Conservation (phyloP, 2,888 invertebrate genomes). For the Tetanocera ferruginea region DNA sequence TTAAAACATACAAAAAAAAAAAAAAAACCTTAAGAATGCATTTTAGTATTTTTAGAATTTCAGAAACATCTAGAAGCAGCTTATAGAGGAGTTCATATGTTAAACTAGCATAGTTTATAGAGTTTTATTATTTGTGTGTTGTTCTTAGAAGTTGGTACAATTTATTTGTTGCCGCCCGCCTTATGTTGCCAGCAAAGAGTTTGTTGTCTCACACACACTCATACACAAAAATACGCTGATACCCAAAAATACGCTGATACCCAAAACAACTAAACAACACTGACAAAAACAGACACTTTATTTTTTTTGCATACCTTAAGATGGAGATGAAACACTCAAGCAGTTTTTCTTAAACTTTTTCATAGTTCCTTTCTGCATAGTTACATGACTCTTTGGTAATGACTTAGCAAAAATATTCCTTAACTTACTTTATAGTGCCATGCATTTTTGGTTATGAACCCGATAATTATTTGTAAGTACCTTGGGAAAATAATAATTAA, state of each 20-base stretch:
- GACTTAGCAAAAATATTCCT: no score
- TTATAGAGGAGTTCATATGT: not conserved
- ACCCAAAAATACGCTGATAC: not conserved
- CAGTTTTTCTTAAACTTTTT: no score
- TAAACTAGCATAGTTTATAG: slow-evolving; percentile 2
- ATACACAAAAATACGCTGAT: not conserved
- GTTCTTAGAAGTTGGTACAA: not conserved
- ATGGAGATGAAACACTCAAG: no score
- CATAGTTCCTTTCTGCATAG: no score
- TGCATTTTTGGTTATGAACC: no score
- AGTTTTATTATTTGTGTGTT: slow-evolving; percentile 8
- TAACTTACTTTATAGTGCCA: no score
- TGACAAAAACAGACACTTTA: not conserved
- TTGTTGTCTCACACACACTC: not conserved
- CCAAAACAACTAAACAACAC: not conserved
- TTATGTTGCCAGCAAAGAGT: not conserved
- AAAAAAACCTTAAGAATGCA: not conserved
- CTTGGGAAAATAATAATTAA: no score
- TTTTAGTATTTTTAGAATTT: not conserved
- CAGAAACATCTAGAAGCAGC: not conserved
- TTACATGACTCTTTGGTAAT: no score
- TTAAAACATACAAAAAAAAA: not conserved
- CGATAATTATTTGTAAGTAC: no score
- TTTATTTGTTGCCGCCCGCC: not conserved
- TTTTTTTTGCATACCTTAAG: no score